Evolutionary conservation across 1,140 invertebrate genomes (phyloP).

Genomic region (Teleogryllus occipitalis): DNA sequence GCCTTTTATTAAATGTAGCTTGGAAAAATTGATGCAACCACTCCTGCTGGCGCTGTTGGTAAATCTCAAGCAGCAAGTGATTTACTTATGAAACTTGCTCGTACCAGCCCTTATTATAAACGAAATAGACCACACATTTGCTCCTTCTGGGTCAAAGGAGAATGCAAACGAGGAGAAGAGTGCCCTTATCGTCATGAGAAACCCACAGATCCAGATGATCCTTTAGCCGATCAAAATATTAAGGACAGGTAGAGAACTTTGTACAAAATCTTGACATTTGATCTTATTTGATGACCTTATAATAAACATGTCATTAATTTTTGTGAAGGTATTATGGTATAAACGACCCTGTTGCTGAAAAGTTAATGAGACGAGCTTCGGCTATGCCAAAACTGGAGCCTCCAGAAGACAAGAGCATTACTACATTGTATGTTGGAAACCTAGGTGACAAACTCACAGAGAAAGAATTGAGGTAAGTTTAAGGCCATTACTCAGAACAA

Average conservation of each 20-base stretch:
- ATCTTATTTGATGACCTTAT: not conserved
- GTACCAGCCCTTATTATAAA: conserved; percentile 98
- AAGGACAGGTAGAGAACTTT: conserved; percentile 60
- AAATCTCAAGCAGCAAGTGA: conserved; percentile 78
- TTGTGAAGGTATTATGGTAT: conserved; percentile 79
- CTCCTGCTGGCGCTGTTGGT: conserved; percentile 43
- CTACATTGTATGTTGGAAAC: conserved; percentile 93
- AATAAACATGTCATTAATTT: not conserved
- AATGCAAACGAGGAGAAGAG: conserved; percentile 97
- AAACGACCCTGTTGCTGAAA: conserved; percentile 98
- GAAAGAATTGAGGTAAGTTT: conserved; percentile 67
- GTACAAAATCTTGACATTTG: not conserved
- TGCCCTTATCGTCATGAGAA: conserved; percentile 99
- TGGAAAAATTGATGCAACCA: conserved; percentile 31
- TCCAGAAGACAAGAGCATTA: conserved; percentile 93
- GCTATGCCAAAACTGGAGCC: conserved; percentile 90
- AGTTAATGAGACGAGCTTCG: conserved; percentile 85
- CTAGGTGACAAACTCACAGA: conserved; percentile 82
- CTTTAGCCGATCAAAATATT: conserved; percentile 97
- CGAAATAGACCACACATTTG: conserved; percentile 98
- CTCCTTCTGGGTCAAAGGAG: conserved; percentile 99
- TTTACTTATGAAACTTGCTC: conserved; percentile 85
- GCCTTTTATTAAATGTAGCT: conserved; percentile 31
- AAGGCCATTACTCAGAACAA: not conserved
- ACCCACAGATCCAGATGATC: conserved; percentile 98